Conservation (phyloP, 92 coral and sea anemone species). For the Porites lobata region DNA sequence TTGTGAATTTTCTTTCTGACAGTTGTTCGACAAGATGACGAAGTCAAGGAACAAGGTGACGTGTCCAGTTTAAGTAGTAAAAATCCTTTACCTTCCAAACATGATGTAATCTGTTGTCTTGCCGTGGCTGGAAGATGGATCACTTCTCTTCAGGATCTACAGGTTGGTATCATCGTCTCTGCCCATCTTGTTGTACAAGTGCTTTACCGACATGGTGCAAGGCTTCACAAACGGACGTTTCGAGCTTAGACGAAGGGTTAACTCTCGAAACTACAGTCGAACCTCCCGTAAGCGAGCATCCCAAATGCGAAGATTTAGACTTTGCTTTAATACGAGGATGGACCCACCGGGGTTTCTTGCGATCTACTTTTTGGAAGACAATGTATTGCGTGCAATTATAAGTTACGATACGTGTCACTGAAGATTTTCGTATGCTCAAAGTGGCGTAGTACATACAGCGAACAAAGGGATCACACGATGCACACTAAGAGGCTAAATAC, state of each 20-base stretch:
- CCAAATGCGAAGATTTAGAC: no score
- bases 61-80: neutral
- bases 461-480: neutral
- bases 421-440: no score
- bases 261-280: no score
- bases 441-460: neutral
- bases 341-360: no score
- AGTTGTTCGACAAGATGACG: conserved; percentile 29
- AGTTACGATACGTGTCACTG: no score
- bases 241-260: no score
- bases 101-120: conserved; percentile 87
- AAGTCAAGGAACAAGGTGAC: conserved; percentile 2
- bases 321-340: no score
- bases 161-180: conserved; percentile 47
- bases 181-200: neutral
- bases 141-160: conserved; percentile 85
- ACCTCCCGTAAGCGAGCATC: no score
- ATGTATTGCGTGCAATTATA: no score
- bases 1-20: neutral
- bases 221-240: no score
- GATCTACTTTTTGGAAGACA: no score
- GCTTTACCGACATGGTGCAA: no score
- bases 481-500: neutral
- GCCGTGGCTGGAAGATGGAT: conserved; percentile 98
- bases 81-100: conserved; percentile 77